A percentile compares a stretch with the other conserved stretches of the same genome.
Evolutionary conservation across 2,113 vertebrate genomes (phyloP).

Genomic region (Clarias magur): DNA sequence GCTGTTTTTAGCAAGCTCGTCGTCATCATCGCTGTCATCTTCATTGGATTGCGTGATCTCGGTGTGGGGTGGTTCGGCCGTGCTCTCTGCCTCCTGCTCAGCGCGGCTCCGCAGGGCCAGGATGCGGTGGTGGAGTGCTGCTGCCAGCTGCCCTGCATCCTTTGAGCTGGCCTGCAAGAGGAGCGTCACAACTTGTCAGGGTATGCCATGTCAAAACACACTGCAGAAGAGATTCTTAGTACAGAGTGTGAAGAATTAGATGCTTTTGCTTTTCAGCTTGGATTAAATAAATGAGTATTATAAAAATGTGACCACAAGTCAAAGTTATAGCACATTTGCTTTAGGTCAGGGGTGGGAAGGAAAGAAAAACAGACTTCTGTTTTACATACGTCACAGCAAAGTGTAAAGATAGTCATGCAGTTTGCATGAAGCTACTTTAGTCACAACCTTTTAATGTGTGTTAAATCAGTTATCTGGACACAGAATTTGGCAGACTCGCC

Average conservation of each 20-base stretch:
- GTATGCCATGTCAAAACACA: neutral
- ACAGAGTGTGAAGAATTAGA: neutral
- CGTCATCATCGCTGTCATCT: constrained; percentile 92
- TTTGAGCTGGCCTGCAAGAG: constrained; percentile 88
- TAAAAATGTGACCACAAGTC: neutral
- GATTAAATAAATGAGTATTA: neutral
- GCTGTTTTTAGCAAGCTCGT: constrained; percentile 75
- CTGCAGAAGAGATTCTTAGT: neutral
- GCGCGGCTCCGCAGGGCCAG: constrained; percentile 86
- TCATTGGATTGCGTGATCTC: constrained; percentile 87
- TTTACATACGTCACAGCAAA: neutral
- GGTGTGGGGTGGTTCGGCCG: constrained; percentile 65
- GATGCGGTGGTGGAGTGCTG: constrained; percentile 94
- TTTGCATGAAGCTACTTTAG: neutral
- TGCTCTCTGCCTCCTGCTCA: constrained; percentile 85
- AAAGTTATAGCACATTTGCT: neutral
- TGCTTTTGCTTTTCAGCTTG: neutral
- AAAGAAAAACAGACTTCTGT: neutral
- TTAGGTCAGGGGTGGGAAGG: neutral
- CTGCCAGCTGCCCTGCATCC: constrained; percentile 92
- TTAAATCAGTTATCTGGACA: neutral
- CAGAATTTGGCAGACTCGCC: neutral
- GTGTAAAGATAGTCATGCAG: neutral
- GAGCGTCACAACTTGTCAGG: neutral
- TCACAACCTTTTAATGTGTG: neutral